These are phyloP conservation scores for Melanostigma gelatinosum DNA, from an alignment of 2,113 vertebrate species.

Conservation along the genomic window DNA sequence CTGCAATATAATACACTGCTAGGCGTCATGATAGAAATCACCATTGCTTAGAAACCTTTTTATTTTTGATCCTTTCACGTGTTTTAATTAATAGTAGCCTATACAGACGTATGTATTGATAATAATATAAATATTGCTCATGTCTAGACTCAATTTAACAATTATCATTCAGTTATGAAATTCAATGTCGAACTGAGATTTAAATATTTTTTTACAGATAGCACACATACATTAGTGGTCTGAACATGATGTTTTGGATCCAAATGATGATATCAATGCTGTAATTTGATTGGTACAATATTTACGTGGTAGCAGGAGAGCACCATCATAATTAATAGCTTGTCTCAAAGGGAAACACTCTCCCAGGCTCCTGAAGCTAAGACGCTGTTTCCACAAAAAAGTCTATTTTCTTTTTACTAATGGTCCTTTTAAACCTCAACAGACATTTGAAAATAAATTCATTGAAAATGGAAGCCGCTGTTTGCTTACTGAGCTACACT, in stretches of 20 bases:
- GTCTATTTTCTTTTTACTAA: neutral
- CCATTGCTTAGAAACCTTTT: neutral
- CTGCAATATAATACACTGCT: neutral
- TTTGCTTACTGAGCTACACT: constrained; percentile 33
- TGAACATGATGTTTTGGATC: neutral
- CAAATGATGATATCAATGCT: neutral
- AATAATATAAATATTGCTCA: neutral
- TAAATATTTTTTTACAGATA: neutral
- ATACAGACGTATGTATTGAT: no score
- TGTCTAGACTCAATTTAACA: neutral
- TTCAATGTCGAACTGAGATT: neutral
- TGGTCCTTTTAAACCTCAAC: constrained; percentile 1
- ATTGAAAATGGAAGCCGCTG: constrained; percentile 7
- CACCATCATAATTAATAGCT: neutral
- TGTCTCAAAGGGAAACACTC: neutral
- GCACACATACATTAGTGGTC: neutral
- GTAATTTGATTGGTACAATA: neutral
- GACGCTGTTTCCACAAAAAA: neutral
- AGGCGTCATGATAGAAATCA: neutral
- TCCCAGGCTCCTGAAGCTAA: neutral
- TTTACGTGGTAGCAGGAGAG: neutral
- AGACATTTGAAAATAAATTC: constrained; percentile 7
- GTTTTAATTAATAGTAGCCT: neutral
- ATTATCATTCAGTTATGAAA: neutral
- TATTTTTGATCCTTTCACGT: neutral